These are phyloP conservation scores for Lasioglossum albipes DNA, from an alignment of 1,140 invertebrate species.

Conservation along the genomic window DNA sequence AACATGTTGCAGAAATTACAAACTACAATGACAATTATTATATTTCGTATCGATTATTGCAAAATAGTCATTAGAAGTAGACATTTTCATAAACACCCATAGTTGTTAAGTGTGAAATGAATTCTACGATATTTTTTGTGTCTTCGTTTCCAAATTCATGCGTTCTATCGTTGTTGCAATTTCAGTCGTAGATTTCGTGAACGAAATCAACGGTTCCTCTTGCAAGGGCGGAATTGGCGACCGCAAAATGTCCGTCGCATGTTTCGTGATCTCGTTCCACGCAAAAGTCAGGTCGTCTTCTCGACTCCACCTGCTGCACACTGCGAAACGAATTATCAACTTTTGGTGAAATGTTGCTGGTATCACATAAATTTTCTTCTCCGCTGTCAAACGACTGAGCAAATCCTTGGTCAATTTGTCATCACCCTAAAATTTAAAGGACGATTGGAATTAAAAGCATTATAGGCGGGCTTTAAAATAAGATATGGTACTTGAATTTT, in stretches of 20 bases:
- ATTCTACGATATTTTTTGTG: conserved; percentile 57
- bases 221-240: neutral
- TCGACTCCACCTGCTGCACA: conserved; percentile 88
- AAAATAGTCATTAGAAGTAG: neutral
- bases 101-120: neutral
- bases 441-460: neutral
- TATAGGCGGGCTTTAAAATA: too few relatives aligned
- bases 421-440: conserved; percentile 82
- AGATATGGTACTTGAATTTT: too few relatives aligned
- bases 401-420: conserved; percentile 88
- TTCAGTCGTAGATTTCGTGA: conserved; percentile 30
- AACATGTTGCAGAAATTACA: too few relatives aligned
- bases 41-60: neutral
- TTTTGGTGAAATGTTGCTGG: conserved; percentile 85
- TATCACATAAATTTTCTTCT: conserved; percentile 92
- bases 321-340: conserved; percentile 90
- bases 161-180: conserved; percentile 50
- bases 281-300: conserved; percentile 88
- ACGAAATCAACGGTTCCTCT: neutral
- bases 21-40: too few relatives aligned
- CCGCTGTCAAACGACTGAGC: conserved; percentile 87
- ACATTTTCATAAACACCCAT: neutral
- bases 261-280: conserved; percentile 88
- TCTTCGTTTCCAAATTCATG: conserved; percentile 52
- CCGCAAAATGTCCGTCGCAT: conserved; percentile 78